Conservation (phyloP, 1,140 invertebrate species). For the Ceratoteleas bidentatus region DNA sequence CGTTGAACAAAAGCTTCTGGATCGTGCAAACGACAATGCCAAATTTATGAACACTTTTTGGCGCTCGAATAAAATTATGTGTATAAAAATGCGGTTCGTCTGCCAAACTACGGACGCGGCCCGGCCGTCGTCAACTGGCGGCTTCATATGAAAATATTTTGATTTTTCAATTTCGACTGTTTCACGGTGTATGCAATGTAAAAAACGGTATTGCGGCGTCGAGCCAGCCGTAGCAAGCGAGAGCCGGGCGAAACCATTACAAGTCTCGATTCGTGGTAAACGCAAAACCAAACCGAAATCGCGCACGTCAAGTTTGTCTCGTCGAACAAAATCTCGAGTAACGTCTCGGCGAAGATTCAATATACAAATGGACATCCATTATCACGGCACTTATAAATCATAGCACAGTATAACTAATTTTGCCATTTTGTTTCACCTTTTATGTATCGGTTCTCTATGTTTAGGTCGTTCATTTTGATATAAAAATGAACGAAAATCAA, state of each 20-base stretch:
- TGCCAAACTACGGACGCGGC: slow-evolving; percentile 22
- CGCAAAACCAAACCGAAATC: slow-evolving; percentile 4
- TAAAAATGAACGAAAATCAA: too few species aligned
- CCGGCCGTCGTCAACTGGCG: not conserved
- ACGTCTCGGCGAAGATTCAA: not conserved
- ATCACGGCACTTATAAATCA: too few species aligned
- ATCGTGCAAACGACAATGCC: slow-evolving; percentile 44
- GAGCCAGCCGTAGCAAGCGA: slow-evolving; percentile 11
- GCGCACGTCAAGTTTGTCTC: not conserved
- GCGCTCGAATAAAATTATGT: slow-evolving; percentile 54
- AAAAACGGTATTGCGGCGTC: not conserved
- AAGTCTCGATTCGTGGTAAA: slow-evolving; percentile 25
- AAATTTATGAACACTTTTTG: slow-evolving; percentile 65
- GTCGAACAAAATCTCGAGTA: not conserved
- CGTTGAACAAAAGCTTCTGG: slow-evolving; percentile 30
- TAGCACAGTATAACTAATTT: too few species aligned
- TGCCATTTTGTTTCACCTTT: too few species aligned
- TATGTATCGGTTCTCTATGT: too few species aligned
- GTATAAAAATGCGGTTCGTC: slow-evolving; percentile 34
- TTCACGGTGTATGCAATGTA: slow-evolving; percentile 1
- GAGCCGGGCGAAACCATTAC: slow-evolving; percentile 27
- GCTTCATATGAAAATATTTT: slow-evolving; percentile 36
- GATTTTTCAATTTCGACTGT: slow-evolving; percentile 25
- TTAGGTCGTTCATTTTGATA: too few species aligned
- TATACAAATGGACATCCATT: too few species aligned